Evolutionary conservation across 1,140 invertebrate genomes (phyloP).

Genomic region (Paraescarpia echinospica): DNA sequence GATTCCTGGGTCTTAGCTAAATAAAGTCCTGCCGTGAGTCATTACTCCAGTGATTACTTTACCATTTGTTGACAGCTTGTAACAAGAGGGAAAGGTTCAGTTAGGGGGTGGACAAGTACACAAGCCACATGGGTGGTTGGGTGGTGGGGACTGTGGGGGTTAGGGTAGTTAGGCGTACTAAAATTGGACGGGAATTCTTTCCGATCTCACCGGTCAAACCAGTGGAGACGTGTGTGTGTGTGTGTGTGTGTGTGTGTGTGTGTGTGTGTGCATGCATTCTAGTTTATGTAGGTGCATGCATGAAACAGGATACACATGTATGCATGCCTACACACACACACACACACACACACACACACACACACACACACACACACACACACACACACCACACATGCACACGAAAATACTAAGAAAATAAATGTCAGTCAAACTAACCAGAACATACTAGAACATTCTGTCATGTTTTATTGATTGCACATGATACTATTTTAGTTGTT

Average conservation of each 20-base stretch:
- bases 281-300: background rate
- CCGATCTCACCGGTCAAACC: too few relatives aligned
- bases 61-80: background rate
- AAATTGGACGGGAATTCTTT: too few relatives aligned
- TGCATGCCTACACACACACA: background rate
- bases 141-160: too few relatives aligned
- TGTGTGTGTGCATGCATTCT: background rate
- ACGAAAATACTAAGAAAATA: background rate
- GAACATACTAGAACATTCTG: too few relatives aligned
- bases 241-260: background rate
- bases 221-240: background rate
- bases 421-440: too few relatives aligned
- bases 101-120: background rate
- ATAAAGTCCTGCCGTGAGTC: background rate
- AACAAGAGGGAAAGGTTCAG: background rate
- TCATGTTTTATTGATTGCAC: too few relatives aligned
- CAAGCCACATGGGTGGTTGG: background rate
- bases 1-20: background rate
- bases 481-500: too few relatives aligned
- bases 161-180: too few relatives aligned
- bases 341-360: background rate
- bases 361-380: background rate
- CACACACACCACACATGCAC: background rate
- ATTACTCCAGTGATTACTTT: background rate
- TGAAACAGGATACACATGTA: background rate